A percentile compares a stretch with the other conserved stretches of the same genome.
phyloP scores from a whole-genome alignment of 2,888 invertebrate genomes.

The Amiota minor region DNA sequence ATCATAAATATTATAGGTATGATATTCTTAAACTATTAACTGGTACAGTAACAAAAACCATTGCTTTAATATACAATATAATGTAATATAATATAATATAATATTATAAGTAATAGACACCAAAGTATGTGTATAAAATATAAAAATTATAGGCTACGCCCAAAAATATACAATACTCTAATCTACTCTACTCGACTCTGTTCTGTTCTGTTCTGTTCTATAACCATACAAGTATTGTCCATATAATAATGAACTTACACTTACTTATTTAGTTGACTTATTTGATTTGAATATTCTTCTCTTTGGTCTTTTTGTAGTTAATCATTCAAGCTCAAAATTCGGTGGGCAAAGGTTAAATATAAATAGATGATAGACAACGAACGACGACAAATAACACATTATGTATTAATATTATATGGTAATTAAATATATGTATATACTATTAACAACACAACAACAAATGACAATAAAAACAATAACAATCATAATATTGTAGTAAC shows the following conservation, averaged over 20 bases:
- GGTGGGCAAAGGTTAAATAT: constrained; percentile 15
- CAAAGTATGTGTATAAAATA: background rate
- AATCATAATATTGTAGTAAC: too few species aligned
- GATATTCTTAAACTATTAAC: too few species aligned
- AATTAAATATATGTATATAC: background rate
- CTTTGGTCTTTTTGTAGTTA: constrained; percentile 1
- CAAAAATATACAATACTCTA: background rate
- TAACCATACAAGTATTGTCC: too few species aligned
- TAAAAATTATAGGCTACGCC: constrained; percentile 7
- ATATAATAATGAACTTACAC: too few species aligned
- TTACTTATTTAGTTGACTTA: too few species aligned
- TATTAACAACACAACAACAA: background rate
- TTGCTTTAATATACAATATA: background rate
- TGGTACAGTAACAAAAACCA: background rate
- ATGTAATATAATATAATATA: too few species aligned
- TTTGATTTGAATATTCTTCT: background rate
- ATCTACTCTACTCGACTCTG: too few species aligned
- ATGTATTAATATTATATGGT: background rate
- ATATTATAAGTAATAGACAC: background rate
- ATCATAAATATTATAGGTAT: too few species aligned
- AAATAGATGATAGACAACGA: background rate
- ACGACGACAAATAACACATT: background rate
- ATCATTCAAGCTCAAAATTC: constrained; percentile 9
- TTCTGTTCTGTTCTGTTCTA: too few species aligned
- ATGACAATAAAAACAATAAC: background rate